Percentiles rank a stretch among this genome's conserved stretches.
Conservation (phyloP, 2,113 vertebrate genomes). For the Cacatua alba region DNA sequence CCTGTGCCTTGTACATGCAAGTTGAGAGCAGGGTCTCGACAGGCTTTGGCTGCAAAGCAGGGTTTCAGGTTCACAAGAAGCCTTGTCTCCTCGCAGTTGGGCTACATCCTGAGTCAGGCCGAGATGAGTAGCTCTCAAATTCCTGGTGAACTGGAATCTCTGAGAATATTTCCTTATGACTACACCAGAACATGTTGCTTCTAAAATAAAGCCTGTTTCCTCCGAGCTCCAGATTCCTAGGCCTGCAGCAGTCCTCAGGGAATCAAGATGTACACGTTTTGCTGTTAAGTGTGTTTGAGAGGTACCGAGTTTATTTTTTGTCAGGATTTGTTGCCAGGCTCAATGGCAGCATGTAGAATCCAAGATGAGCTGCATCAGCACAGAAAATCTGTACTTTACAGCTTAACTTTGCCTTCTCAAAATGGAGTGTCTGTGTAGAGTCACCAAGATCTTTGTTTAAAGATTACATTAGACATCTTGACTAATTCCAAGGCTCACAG, state of each 20-base stretch:
- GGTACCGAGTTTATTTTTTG: not conserved
- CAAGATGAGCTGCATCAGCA: not conserved
- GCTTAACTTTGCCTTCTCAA: not conserved
- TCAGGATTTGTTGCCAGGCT: not conserved
- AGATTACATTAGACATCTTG: not conserved
- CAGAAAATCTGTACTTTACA: not conserved
- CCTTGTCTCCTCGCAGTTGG: not conserved
- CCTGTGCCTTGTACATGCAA: not conserved
- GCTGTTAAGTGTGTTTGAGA: not conserved
- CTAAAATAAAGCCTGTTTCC: conserved; percentile 8
- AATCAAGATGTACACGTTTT: not conserved
- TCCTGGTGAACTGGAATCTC: not conserved
- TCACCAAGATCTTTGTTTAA: not conserved
- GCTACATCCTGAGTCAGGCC: not conserved
- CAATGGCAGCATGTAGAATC: not conserved
- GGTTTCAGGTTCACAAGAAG: not conserved
- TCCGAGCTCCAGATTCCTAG: not conserved
- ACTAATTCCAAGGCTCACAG: not conserved
- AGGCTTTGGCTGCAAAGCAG: not conserved
- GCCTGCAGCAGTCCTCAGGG: not conserved
- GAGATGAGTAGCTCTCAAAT: not conserved
- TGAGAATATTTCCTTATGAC: not conserved
- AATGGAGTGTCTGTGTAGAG: not conserved
- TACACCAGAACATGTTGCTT: not conserved
- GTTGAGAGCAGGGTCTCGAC: not conserved